These are phyloP conservation scores for Cinclus mexicanus DNA, from an alignment of 2,113 vertebrate genomes.

Conservation along the genomic window DNA sequence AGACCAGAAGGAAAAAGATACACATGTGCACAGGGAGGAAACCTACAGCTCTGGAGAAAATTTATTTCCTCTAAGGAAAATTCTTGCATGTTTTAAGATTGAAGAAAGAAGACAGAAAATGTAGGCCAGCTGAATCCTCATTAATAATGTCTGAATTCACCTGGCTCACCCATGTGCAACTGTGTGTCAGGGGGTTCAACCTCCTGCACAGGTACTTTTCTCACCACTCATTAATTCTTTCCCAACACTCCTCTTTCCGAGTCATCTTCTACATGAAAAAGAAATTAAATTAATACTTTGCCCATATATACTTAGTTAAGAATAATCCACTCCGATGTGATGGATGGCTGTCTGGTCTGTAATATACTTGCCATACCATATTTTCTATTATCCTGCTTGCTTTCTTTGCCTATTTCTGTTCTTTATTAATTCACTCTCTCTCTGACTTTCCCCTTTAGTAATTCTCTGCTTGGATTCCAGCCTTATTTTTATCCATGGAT, in stretches of 20 bases:
- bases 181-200: not conserved
- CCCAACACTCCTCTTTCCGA: not conserved
- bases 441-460: not conserved
- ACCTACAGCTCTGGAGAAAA: not conserved
- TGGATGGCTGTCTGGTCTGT: not conserved
- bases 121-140: not conserved
- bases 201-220: not conserved
- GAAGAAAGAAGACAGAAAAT: not conserved
- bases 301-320: not conserved
- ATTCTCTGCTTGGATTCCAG: slow-evolving; percentile 2
- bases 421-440: not conserved
- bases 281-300: not conserved
- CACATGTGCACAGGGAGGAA: not conserved
- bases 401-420: not conserved
- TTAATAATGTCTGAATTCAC: not conserved
- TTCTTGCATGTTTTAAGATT: not conserved
- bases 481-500: not conserved
- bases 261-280: not conserved
- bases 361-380: not conserved
- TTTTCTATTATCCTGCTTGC: not conserved
- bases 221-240: not conserved
- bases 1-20: not conserved
- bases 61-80: not conserved
- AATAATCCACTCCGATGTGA: not conserved
- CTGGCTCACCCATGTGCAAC: not conserved